Base-by-base conservation (phyloP, 2,113 vertebrate genomes). In the Cairina moschata region DNA sequence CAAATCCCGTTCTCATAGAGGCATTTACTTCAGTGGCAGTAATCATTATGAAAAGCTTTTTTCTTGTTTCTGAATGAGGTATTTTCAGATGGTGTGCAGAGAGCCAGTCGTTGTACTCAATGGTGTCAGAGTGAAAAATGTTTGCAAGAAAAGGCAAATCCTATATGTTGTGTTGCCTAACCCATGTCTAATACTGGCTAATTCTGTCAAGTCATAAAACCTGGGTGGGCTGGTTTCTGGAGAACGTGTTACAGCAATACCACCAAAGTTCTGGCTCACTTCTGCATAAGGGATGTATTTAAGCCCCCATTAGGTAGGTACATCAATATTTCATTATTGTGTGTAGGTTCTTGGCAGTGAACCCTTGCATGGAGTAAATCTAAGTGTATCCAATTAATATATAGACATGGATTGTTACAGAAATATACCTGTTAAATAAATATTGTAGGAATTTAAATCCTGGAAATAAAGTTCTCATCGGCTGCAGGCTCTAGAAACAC, bases 151-250 rank as follows among this genome's bases (percentile, higher is more conserved):
- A 74, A 86, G 32, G 59, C 42, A 86, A 77, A 89, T 81, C 50
- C 48, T 83, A 3, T 58, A 15, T 85, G 29, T 71, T 83, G 34
- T 87, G 62, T 79, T 83, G 40, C 63, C 29, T 95, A 92, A 91
- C 34, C 77, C 9, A 32, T 59, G 60, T 90, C 83, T 93, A 93
- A 95, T 90, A 82, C 77, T 59, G 60, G 55, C 76, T 90, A 75
- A 91, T 96, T 96, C 89, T 88, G 86, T 94, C 60, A 90, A 93
- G 92, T 93, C 86, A 76, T 96, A 96, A 97, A 97, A 96, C 93
- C 46, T 97, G 96, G 96, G 97, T 97, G 97, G 97, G 92, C 96
- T 91, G 72, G 69, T 95, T 96, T 94, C 95, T 97, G 95, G 92
- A 94, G 85, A 94, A 52, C 85, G 91, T 96, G 90, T 93, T 93